Evolutionary conservation across 2,888 invertebrate genomes (phyloP).

Genomic region (Diaperis boleti): DNA sequence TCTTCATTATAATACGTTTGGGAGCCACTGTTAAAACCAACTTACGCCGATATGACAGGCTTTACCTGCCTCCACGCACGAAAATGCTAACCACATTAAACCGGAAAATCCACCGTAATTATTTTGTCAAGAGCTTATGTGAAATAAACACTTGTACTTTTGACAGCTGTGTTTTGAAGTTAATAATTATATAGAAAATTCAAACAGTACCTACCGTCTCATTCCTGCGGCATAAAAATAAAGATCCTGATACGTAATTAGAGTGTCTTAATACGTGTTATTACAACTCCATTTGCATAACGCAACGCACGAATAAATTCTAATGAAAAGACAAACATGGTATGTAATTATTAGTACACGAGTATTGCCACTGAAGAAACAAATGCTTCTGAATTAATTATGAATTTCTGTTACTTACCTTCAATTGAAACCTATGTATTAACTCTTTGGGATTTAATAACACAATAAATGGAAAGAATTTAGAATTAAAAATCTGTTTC

Average conservation of each 20-base stretch:
- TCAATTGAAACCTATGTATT: slow-evolving; percentile 6
- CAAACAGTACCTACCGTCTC: slow-evolving; percentile 24
- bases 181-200: slow-evolving; percentile 48
- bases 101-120: slow-evolving; percentile 50
- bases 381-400: slow-evolving; percentile 30
- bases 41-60: slow-evolving; percentile 38
- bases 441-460: background rate
- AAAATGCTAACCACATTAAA: slow-evolving; percentile 48
- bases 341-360: slow-evolving; percentile 34
- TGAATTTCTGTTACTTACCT: slow-evolving; percentile 1
- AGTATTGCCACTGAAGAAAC: slow-evolving; percentile 27
- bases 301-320: slow-evolving; percentile 36
- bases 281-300: slow-evolving; percentile 44
- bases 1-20: too few relatives aligned
- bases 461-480: too few relatives aligned
- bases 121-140: slow-evolving; percentile 49
- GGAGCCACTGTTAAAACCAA: too few relatives aligned
- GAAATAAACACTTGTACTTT: slow-evolving; percentile 50
- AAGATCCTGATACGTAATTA: slow-evolving; percentile 38
- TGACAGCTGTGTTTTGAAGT: slow-evolving; percentile 46
- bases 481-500: too few relatives aligned
- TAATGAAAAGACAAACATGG: slow-evolving; percentile 34
- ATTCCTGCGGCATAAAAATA: slow-evolving; percentile 27
- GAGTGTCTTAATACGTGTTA: slow-evolving; percentile 37
- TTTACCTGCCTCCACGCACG: slow-evolving; percentile 35